Evolutionary conservation across 2,888 invertebrate species (phyloP), one percentile per base, ranked within the genome.

Genomic region (Trypoxylon attenuatum): DNA sequence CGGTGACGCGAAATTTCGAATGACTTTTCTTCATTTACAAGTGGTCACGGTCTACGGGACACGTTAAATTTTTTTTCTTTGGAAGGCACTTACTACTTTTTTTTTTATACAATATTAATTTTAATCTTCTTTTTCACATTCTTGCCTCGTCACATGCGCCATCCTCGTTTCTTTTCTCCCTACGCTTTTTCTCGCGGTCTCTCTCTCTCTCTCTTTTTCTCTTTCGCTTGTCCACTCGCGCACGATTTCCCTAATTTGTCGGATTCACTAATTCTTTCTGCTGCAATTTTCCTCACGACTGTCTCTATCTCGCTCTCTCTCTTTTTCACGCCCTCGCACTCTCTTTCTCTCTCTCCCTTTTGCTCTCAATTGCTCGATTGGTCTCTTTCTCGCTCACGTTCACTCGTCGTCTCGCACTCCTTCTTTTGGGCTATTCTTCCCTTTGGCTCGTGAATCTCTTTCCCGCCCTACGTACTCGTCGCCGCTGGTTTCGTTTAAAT

Each of bases 41-140:
- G 83, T 86, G 84, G 87, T 87, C 87, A 84, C 87, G 86, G 85
- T 87, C 86, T 87, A 87, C 85, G 87, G 84, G 86, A 87, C 84
- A 85, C 84, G 80, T 86, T 80, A 82, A 81, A 72, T 71, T 80
- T 80, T 59, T 58, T 79, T 84, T 77, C 66, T 89, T 90, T 92
- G 92, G 92, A 93, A 93, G 93, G 93, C 93, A 93, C 93, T 93
- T 93, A 91, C 92, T 92, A 92, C 92, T 89, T 91, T 90, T 90
- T 90, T 82, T 89, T 85, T 92, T 92, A 92, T 92, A 92, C 92
- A 92, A 77, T 85, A 82, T 81, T 82, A 81, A 79, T 78, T 82
- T 83, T 79, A 81, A 73, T 66, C 64, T n/a, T n/a, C n/a, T 56
- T 74, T 68, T 62, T 67, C 68, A 73, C 73, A 69, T 76, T 73